phyloP scores from a whole-genome alignment of 2,888 invertebrate genomes.

The Yponomeuta malinellus region DNA sequence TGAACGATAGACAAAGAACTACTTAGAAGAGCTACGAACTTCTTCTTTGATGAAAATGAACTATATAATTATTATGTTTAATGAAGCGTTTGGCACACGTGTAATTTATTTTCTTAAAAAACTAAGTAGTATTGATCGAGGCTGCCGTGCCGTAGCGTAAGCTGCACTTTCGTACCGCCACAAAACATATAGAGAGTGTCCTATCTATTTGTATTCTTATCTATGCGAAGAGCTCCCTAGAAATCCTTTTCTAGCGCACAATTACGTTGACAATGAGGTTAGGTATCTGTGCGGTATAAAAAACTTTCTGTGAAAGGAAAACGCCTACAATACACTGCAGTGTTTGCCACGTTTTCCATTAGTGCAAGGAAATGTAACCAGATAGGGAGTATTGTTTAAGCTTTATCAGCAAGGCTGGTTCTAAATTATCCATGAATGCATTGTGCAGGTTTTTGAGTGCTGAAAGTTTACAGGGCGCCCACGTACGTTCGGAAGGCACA shows the following conservation, averaged over 20 bases:
- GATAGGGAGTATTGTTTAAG: not conserved
- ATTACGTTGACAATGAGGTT: not conserved
- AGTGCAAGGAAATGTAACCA: not conserved
- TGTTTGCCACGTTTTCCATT: not conserved
- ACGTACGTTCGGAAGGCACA: no score
- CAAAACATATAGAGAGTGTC: no score
- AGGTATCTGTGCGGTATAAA: not conserved
- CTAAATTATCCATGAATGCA: not conserved
- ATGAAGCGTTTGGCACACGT: no score
- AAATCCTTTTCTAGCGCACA: not conserved
- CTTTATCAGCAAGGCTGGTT: not conserved
- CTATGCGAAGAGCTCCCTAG: not conserved
- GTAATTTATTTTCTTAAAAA: no score
- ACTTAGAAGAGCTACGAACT: no score
- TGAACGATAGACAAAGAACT: no score
- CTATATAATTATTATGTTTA: no score
- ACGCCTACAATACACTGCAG: not conserved
- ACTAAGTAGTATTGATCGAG: no score
- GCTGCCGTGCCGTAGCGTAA: no score
- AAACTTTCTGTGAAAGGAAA: not conserved
- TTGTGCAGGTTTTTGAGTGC: not conserved
- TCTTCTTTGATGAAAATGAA: no score
- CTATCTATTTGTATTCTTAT: not conserved
- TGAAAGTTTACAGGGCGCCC: not conserved
- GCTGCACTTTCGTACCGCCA: no score